Evolutionary conservation across 2,797 vertebrate genomes (phyloP), one percentile per base, ranked within the genome.

Genomic region (Ptychobarbus kaznakovi): DNA sequence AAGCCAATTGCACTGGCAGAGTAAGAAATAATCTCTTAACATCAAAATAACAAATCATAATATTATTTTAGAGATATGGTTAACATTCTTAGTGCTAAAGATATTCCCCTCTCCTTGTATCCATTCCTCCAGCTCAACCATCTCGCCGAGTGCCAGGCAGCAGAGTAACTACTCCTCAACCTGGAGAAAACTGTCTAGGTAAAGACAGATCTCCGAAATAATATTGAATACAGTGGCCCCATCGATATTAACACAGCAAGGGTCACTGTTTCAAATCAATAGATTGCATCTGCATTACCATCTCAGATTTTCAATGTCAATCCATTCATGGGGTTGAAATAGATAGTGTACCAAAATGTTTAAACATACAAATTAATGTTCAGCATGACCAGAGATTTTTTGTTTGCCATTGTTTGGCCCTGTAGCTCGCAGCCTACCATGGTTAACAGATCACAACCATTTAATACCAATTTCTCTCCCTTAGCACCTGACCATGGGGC

Each of bases 21-120:
- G 70, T n/a, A 73, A 73, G 20, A 25, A 73, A 73, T 73, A 11
- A 73, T 73, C 70, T 73, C 32, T 46, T 73, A 73, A 73, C 11
- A 73, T 73, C 40, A 15, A 73, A 73, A 73, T 46, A 73, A 73
- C 70, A 73, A n/a, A 40, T 40, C 40, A 8, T 40, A 40, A 40
- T 40, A 40, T 40, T 40, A 40, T 40, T 40, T 40, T 40, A 61
- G n/a, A 61, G 11, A 61, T 73, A 73, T 38, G 44, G 69, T 22
- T 73, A 73, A 73, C 70, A 73, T 73, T 73, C 40, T 38, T 73
- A 44, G 11, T 74, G 42, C 72, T 49, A 74, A 49, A 49, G 72
- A 74, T 42, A 46, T 74, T 74, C 72, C 72, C 16, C 72, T 63
- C 61, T 63, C 61, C 5, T 63, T 63, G 61, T 28, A 63, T 63